Evolutionary conservation across 2,888 invertebrate genomes (phyloP), one percentile per base, ranked within the genome.

Genomic region (Drosophila rubida): DNA sequence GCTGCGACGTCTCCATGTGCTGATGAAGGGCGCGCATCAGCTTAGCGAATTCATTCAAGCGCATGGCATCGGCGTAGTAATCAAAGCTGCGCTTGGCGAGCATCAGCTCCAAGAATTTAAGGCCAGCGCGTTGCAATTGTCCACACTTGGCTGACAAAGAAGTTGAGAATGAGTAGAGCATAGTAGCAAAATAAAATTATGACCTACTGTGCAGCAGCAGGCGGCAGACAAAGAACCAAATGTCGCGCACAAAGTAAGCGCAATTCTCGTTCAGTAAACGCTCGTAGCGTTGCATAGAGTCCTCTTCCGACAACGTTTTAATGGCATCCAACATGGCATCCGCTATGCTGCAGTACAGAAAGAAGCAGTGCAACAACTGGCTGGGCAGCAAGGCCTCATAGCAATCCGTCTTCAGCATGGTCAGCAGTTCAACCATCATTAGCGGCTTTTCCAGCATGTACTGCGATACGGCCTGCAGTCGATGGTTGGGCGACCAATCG

Each of bases 181-280:
- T 6, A 4, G 7, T 22, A 0, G 11, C n/a, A 32, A 32, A 9
- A 37, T 3, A 16, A 6, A 41, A 11, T 6, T 8, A 11, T 6
- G 19, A 64, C 81, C 78, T 6, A 75, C 78, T 67, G 39, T 74
- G 58, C 48, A 64, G 9, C 8, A 73, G 13, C 41, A 77, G 69
- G 39, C 85, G 79, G 9, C 87, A 77, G 5, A 87, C 60, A 60
- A 88, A 91, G 44, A 79, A 88, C 49, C 90, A 78, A 37, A 84
- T 80, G 50, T 91, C 91, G 1, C 76, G 78, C 13, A 88, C 67
- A 69, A 90, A 90, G 45, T 82, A 90, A 6, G 69, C 59, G 32
- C 78, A 71, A 63, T 75, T 72, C 35, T 62, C 32, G 6, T 63
- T 49, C 22, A 60, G 16, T 19, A 54, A 46, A 19, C 46, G 23